Evolutionary conservation across 2,113 vertebrate species (phyloP).

Genomic region (Sapajus apella): DNA sequence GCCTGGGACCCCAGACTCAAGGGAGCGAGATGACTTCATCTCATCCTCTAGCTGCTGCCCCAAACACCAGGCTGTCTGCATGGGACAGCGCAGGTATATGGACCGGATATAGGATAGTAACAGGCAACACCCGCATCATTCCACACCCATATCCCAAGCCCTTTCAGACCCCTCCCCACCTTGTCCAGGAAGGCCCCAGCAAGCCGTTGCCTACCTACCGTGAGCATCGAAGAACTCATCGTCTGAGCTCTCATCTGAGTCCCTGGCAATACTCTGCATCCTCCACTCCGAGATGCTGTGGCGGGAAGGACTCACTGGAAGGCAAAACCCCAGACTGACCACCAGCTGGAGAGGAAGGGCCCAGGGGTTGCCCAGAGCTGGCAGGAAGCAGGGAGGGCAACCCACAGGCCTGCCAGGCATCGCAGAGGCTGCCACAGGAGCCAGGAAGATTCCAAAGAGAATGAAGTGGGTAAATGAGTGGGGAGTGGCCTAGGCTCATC

Average conservation of each 20-base stretch:
- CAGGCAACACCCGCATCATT: too few species aligned
- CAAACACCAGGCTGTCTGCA: rapidly evolving
- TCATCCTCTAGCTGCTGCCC: neutral
- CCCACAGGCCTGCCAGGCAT: neutral
- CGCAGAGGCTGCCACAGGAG: neutral
- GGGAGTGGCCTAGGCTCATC: neutral
- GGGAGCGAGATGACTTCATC: too few species aligned
- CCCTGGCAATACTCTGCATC: constrained; percentile 97
- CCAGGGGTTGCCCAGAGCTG: neutral
- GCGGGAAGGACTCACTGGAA: constrained; percentile 93
- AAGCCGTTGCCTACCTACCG: constrained; percentile 83
- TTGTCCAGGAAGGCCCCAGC: neutral
- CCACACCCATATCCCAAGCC: too few species aligned
- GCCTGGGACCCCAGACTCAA: neutral
- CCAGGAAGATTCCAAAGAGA: neutral
- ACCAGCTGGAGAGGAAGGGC: neutral
- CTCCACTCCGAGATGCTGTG: constrained; percentile 97
- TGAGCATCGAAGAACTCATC: constrained; percentile 98
- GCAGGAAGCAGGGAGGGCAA: neutral
- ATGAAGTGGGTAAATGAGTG: neutral
- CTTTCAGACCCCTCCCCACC: rapidly evolving
- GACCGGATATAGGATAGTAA: neutral
- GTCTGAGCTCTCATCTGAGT: constrained; percentile 96
- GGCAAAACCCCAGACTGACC: constrained; percentile 50
- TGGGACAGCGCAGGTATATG: neutral